Evolutionary conservation across 2,113 vertebrate genomes (phyloP), one percentile per base, ranked within the genome.

Genomic region (Chinchilla lanigera): DNA sequence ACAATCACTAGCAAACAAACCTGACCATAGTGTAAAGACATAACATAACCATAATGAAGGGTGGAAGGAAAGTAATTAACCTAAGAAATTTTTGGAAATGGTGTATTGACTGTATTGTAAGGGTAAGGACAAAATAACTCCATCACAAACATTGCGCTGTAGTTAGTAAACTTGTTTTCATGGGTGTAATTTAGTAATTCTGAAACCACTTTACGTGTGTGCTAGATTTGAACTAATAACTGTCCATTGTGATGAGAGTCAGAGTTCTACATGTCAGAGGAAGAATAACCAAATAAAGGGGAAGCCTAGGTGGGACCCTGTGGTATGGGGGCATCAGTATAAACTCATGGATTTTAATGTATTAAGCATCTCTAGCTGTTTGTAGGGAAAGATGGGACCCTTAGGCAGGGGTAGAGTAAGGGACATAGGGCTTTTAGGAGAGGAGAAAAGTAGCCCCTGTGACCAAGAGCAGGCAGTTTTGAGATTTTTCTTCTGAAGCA

Each of bases 131-230:
- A 95, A 50, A 93, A 91, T 67, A 90, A 80, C 38, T 73, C 61
- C 61, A 69, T 50, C 7, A 41, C 87, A 91, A 84, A 88, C 52
- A 78, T 69, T 75, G 20, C 61, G 44, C 20, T 73, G 26, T 67
- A 80, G 60, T 41, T 89, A 78, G n/a, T 60, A 89, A 17, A 78
- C 83, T 84, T 75, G 38, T 91, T 95, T 96, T 91, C 33, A 88
- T 28, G 41, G 30, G 61, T 22, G 50, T 88, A n/a, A 54, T 28
- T 69, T 41, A 81, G 77, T 75, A 77, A 96, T 85, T 95, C 63
- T 93, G 90, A 93, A 89, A 85, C 44, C 12, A 84, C 33, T 86
- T 87, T 11, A 73, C 78, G 38, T 93, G 4, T 50, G 24, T 81
- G 44, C 69, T 56, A 47, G 50, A 12, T 89, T 35, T 85, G 84